These are phyloP conservation scores for Phaetusa simplex DNA, from an alignment of 2,113 vertebrate species.

Conservation along the genomic window DNA sequence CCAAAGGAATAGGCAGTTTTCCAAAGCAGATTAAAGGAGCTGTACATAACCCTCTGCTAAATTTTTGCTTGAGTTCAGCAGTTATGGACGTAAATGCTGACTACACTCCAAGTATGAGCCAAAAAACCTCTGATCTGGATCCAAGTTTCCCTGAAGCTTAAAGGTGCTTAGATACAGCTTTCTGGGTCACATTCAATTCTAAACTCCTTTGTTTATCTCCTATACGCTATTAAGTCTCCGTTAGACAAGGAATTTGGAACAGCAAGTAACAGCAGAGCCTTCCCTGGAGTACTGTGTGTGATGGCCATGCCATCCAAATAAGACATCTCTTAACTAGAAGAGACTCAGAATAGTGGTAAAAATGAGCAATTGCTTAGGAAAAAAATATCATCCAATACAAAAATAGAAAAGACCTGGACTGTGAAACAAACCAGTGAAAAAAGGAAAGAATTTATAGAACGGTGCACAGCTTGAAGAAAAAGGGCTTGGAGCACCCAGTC, in stretches of 20 bases:
- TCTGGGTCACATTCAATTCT: constrained; percentile 27
- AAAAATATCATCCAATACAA: neutral
- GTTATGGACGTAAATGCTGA: constrained; percentile 43
- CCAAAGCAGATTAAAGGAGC: constrained; percentile 32
- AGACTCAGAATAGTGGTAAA: neutral
- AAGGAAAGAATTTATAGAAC: neutral
- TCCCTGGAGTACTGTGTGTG: neutral
- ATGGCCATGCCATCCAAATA: neutral
- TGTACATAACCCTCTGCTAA: neutral
- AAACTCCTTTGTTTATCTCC: constrained; percentile 25
- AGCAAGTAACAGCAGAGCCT: neutral
- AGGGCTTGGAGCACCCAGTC: neutral
- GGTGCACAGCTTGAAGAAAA: neutral
- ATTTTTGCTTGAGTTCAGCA: constrained; percentile 29
- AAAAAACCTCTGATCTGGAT: constrained; percentile 30
- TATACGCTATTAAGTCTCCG: neutral
- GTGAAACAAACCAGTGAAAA: neutral
- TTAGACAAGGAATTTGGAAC: neutral
- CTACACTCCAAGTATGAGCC: neutral
- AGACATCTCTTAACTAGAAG: neutral
- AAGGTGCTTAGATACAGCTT: constrained; percentile 27
- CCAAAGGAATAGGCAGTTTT: neutral
- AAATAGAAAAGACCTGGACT: neutral
- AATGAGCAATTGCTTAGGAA: neutral
- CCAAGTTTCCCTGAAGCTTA: constrained; percentile 35